Conservation (phyloP, 2,888 invertebrate species). For the Auanema sp. region DNA sequence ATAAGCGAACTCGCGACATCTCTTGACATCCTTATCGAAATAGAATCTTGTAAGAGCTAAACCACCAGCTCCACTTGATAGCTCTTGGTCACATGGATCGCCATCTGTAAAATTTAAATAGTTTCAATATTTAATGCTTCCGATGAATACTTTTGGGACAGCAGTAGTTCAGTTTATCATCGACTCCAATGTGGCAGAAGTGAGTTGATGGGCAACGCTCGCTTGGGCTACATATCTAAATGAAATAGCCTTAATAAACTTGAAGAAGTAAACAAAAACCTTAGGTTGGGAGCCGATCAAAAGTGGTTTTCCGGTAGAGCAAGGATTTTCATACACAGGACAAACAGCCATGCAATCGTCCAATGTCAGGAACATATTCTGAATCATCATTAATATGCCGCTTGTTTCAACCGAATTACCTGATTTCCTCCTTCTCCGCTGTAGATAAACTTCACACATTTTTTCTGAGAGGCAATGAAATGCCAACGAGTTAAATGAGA, state of each 20-base stretch:
- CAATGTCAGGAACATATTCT: slow-evolving; percentile 60
- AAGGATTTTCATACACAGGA: slow-evolving; percentile 59
- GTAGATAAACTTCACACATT: slow-evolving; percentile 59
- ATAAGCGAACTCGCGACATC: slow-evolving; percentile 49
- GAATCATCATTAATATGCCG: slow-evolving; percentile 9
- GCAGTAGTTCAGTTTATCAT: slow-evolving; percentile 54
- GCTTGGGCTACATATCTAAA: slow-evolving; percentile 25
- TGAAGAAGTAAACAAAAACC: too few relatives aligned
- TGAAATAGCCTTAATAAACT: background rate
- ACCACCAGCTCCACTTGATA: slow-evolving; percentile 50
- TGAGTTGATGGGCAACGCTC: slow-evolving; percentile 61
- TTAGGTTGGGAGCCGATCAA: slow-evolving; percentile 46
- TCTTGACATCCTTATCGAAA: slow-evolving; percentile 51
- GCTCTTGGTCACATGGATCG: slow-evolving; percentile 53
- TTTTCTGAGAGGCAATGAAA: slow-evolving; percentile 39
- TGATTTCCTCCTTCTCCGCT: slow-evolving; percentile 62
- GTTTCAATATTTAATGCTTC: too few relatives aligned
- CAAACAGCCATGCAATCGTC: slow-evolving; percentile 57
- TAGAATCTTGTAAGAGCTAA: slow-evolving; percentile 51
- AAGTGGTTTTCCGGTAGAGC: slow-evolving; percentile 48
- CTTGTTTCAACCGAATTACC: slow-evolving; percentile 4
- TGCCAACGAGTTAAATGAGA: slow-evolving; percentile 44
- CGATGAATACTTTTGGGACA: slow-evolving; percentile 63
- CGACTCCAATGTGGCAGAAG: slow-evolving; percentile 60
- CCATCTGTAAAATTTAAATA: slow-evolving; percentile 45